Evolutionary conservation across 2,113 vertebrate genomes (phyloP).

Genomic region (Daubentonia madagascariensis): DNA sequence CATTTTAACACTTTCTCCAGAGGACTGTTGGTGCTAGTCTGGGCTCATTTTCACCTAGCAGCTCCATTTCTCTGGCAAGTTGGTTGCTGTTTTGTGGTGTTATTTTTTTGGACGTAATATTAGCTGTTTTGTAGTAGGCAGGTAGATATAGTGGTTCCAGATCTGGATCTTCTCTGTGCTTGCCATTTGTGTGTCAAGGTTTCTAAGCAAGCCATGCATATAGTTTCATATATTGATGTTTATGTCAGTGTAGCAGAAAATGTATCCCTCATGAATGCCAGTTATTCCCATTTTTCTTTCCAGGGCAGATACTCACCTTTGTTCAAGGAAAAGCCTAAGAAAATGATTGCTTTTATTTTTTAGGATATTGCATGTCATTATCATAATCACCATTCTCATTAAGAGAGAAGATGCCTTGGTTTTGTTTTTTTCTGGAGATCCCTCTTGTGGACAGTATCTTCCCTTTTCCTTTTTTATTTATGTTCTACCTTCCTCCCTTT

Average conservation of each 20-base stretch:
- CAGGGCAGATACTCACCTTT: slow-evolving; percentile 33
- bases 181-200: slow-evolving; percentile 42
- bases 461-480: slow-evolving; percentile 50
- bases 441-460: slow-evolving; percentile 47
- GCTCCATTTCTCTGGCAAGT: slow-evolving; percentile 63
- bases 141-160: slow-evolving; percentile 27
- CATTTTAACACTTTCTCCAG: slow-evolving; percentile 57
- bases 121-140: slow-evolving; percentile 36
- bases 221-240: slow-evolving; percentile 43
- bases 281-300: slow-evolving; percentile 36
- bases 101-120: slow-evolving; percentile 62
- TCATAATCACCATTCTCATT: slow-evolving; percentile 54
- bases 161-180: slow-evolving; percentile 44
- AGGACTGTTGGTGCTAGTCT: slow-evolving; percentile 51
- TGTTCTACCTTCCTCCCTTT: slow-evolving; percentile 64
- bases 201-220: slow-evolving; percentile 54
- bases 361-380: slow-evolving; percentile 57
- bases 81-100: slow-evolving; percentile 56
- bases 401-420: slow-evolving; percentile 37
- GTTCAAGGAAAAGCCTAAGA: slow-evolving; percentile 44
- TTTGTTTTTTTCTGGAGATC: background rate
- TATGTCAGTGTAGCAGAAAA: slow-evolving; percentile 47
- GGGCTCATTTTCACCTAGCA: slow-evolving; percentile 47
- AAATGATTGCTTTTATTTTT: slow-evolving; percentile 62
- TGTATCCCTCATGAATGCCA: background rate